Evolutionary conservation across 2,113 vertebrate species (phyloP).

Genomic region (Paratilapia polleni): DNA sequence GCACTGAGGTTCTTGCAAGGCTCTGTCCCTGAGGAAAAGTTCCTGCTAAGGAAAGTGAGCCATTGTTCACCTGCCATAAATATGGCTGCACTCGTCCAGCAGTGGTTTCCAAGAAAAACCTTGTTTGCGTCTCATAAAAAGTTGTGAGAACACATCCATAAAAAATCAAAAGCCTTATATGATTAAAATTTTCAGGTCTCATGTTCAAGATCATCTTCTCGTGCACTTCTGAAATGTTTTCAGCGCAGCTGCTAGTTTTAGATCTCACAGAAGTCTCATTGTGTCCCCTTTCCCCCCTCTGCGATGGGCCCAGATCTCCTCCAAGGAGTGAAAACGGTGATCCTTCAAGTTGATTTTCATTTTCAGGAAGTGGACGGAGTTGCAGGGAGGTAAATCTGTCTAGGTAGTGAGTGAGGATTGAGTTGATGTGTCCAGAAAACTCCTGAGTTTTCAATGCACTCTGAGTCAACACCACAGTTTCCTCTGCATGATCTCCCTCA

Average conservation of each 20-base stretch:
- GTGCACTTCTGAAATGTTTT: neutral
- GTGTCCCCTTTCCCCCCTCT: no score
- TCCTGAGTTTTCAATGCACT: neutral
- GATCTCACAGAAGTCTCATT: neutral
- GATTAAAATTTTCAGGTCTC: fast-evolving
- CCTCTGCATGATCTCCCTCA: no score
- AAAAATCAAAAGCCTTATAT: neutral
- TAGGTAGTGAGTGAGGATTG: neutral
- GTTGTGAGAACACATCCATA: neutral
- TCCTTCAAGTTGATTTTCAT: no score
- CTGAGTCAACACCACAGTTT: neutral
- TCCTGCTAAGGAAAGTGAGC: neutral
- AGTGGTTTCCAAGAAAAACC: no score
- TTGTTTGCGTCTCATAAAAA: no score
- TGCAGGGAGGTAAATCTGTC: neutral
- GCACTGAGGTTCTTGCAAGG: neutral
- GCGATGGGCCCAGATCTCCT: no score
- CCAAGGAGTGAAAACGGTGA: no score
- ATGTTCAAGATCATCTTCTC: neutral
- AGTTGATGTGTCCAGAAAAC: no score
- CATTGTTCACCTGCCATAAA: neutral
- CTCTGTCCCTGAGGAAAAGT: neutral
- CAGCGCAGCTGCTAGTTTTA: neutral
- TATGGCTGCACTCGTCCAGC: neutral
- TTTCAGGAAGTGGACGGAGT: neutral